Evolutionary conservation across 2,888 invertebrate genomes (phyloP).

Genomic region (Dryocosmus kuriphilus): DNA sequence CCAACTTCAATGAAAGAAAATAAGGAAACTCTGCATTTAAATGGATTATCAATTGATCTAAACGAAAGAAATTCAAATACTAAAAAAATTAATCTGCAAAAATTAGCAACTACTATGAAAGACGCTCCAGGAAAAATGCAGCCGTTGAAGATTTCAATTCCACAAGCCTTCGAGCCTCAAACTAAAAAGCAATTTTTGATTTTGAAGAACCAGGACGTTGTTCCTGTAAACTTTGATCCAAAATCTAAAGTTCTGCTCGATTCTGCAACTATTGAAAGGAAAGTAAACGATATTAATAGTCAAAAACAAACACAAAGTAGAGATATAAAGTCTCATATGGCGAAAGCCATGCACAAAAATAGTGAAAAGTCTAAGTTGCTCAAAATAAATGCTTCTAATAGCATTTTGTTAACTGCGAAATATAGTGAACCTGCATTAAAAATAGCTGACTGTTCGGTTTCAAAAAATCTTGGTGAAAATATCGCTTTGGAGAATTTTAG

Average conservation of each 20-base stretch:
- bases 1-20: neutral
- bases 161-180: constrained; percentile 60
- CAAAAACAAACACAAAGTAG: neutral
- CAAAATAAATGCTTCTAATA: constrained; percentile 23
- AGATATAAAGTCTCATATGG: neutral
- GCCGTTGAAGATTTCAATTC: constrained; percentile 68
- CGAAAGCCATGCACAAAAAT: neutral
- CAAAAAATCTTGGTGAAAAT: neutral
- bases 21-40: constrained; percentile 24
- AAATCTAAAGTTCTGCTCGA: constrained; percentile 20
- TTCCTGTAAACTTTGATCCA: constrained; percentile 57
- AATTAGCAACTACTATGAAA: constrained; percentile 49
- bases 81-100: constrained; percentile 46
- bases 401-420: constrained; percentile 16
- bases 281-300: neutral
- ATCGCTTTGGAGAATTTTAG: neutral
- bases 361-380: constrained; percentile 22
- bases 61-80: constrained; percentile 35
- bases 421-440: constrained; percentile 34
- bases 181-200: constrained; percentile 64
- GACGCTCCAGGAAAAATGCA: constrained; percentile 54
- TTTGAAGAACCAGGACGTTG: constrained; percentile 65
- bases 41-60: constrained; percentile 39
- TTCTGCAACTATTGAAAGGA: constrained; percentile 2
- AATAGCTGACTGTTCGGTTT: neutral